Conservation (phyloP, 2,888 invertebrate genomes). For the Chrysodeixis includens region DNA sequence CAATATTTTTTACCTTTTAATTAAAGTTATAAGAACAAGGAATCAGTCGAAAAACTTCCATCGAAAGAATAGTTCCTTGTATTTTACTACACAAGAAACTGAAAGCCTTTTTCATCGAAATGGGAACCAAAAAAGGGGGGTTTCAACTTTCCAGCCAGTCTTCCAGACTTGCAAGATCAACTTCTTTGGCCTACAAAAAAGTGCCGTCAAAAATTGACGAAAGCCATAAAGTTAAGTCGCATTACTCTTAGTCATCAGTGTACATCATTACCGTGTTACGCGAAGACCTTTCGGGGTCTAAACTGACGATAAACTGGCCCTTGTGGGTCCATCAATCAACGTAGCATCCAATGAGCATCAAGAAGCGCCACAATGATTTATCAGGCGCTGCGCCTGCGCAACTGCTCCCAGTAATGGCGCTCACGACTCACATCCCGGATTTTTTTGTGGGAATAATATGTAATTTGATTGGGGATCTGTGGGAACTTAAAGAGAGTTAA, state of each 20-base stretch:
- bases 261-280: slow-evolving; percentile 57
- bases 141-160: too few species aligned
- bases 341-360: slow-evolving; percentile 79
- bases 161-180: slow-evolving; percentile 11
- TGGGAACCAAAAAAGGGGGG: not conserved
- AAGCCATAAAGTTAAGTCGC: slow-evolving; percentile 2
- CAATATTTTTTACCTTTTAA: not conserved
- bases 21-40: not conserved
- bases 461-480: slow-evolving; percentile 50
- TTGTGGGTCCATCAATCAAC: slow-evolving; percentile 77
- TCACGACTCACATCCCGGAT: slow-evolving; percentile 63
- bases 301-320: slow-evolving; percentile 59
- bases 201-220: not conserved
- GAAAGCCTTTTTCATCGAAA: slow-evolving; percentile 2
- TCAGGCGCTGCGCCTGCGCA: slow-evolving; percentile 60
- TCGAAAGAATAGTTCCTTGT: not conserved
- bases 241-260: slow-evolving; percentile 36
- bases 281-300: slow-evolving; percentile 36
- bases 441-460: slow-evolving; percentile 50
- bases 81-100: not conserved
- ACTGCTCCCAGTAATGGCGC: slow-evolving; percentile 60
- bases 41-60: not conserved
- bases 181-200: slow-evolving; percentile 6
- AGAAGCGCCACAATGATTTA: slow-evolving; percentile 87
- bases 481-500: slow-evolving; percentile 44